These are phyloP conservation scores for Lagorchestes hirsutus DNA, from an alignment of 2,797 vertebrate genomes.

Conservation along the genomic window DNA sequence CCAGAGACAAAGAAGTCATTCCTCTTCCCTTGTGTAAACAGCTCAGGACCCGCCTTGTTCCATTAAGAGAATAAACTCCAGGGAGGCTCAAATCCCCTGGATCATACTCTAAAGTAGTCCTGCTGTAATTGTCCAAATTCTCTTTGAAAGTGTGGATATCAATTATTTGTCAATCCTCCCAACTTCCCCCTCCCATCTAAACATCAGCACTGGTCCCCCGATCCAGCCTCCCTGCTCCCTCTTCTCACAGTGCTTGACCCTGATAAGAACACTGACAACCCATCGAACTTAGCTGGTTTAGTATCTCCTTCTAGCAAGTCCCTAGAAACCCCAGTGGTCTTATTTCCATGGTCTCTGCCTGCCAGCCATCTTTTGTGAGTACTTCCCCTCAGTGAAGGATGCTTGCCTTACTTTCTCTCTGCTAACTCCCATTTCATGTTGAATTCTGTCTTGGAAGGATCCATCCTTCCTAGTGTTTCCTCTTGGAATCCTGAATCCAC, in stretches of 20 bases:
- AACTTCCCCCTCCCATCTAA: neutral
- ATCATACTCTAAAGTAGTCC: neutral
- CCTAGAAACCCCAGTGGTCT: neutral
- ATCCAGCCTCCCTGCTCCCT: neutral
- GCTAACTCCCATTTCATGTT: neutral
- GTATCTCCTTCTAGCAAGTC: neutral
- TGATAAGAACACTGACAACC: neutral
- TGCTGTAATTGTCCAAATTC: neutral
- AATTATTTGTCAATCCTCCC: neutral
- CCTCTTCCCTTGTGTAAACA: neutral
- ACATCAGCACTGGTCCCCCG: neutral
- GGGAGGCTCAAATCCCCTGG: neutral
- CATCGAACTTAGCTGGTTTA: neutral
- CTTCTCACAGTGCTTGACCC: neutral
- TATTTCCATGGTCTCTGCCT: neutral
- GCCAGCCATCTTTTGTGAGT: neutral
- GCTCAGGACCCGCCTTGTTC: neutral
- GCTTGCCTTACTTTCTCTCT: neutral
- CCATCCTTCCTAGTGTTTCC: neutral
- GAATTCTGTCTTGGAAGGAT: neutral
- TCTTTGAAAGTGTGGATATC: neutral
- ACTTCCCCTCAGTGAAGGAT: neutral
- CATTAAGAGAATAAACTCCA: neutral
- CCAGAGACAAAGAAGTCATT: neutral
- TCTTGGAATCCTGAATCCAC: neutral